Conservation (phyloP, 2,888 invertebrate genomes). For the Nymphalis polychloros region DNA sequence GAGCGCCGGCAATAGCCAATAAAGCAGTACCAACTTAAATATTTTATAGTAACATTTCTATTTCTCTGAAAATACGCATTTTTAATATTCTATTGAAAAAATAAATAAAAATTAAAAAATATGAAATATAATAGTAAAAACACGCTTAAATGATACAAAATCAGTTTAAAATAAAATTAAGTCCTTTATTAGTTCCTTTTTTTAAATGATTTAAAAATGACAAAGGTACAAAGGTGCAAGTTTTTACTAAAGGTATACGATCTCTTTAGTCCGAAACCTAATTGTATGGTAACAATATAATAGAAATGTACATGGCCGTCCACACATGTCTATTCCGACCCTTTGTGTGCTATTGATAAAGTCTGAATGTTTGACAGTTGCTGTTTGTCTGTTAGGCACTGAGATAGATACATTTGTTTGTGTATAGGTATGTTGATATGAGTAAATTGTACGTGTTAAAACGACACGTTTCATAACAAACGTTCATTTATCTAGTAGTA, state of each 20-base stretch:
- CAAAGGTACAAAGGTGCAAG: background rate
- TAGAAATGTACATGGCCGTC: background rate
- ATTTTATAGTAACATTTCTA: too few relatives aligned
- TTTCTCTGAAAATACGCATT: too few relatives aligned
- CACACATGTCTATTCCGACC: slow-evolving; percentile 3
- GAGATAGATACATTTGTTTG: background rate
- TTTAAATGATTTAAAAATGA: background rate
- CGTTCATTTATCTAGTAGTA: too few relatives aligned
- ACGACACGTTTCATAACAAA: too few relatives aligned
- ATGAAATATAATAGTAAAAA: too few relatives aligned
- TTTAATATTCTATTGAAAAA: too few relatives aligned
- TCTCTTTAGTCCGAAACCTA: background rate
- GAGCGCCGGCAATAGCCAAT: too few relatives aligned
- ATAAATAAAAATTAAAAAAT: too few relatives aligned
- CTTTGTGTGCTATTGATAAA: slow-evolving; percentile 11
- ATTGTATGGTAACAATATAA: slow-evolving; percentile 2
- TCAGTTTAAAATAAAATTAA: too few relatives aligned
- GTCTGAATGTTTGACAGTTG: slow-evolving; percentile 1
- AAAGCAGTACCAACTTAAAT: too few relatives aligned
- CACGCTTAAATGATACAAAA: too few relatives aligned
- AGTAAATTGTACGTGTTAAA: background rate
- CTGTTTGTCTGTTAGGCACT: background rate
- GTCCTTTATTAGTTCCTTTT: background rate
- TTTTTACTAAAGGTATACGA: background rate
- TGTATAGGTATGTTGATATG: background rate